Evolutionary conservation across 1,140 invertebrate species (phyloP).

Genomic region (Formica exsecta): DNA sequence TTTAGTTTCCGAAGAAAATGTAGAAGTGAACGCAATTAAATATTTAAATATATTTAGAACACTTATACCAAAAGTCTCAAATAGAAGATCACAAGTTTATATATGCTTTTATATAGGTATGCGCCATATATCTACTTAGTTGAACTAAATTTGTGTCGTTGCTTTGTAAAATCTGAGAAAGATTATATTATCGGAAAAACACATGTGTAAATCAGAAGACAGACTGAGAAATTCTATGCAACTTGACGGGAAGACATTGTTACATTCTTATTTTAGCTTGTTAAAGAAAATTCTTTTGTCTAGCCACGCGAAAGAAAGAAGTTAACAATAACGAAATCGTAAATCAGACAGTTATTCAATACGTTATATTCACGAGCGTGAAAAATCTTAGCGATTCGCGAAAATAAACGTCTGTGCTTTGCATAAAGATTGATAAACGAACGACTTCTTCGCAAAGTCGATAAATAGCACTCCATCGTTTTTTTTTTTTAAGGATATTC

Average conservation of each 20-base stretch:
- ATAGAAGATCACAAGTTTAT: background rate
- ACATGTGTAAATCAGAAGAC: background rate
- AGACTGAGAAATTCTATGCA: background rate
- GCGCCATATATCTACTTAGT: background rate
- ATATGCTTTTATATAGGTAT: background rate
- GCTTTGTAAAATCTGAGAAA: background rate
- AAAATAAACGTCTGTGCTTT: background rate
- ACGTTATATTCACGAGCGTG: background rate
- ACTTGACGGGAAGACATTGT: background rate
- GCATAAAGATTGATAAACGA: conserved; percentile 33
- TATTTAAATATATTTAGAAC: background rate
- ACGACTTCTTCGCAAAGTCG: background rate
- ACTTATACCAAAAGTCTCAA: background rate
- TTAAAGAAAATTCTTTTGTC: background rate
- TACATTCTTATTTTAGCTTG: background rate
- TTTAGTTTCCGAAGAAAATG: background rate
- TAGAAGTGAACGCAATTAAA: too few relatives aligned
- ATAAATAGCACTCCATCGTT: background rate
- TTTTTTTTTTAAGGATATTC: too few relatives aligned
- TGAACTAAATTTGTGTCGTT: background rate
- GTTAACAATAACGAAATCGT: background rate
- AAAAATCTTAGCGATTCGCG: background rate
- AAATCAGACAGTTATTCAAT: conserved; percentile 12
- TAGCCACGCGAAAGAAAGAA: background rate
- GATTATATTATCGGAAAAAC: background rate